A percentile compares a stretch with the other conserved stretches of the same genome.
These are phyloP conservation scores for Pseudochirops cupreus DNA, from an alignment of 2,797 vertebrate species.

Conservation along the genomic window DNA sequence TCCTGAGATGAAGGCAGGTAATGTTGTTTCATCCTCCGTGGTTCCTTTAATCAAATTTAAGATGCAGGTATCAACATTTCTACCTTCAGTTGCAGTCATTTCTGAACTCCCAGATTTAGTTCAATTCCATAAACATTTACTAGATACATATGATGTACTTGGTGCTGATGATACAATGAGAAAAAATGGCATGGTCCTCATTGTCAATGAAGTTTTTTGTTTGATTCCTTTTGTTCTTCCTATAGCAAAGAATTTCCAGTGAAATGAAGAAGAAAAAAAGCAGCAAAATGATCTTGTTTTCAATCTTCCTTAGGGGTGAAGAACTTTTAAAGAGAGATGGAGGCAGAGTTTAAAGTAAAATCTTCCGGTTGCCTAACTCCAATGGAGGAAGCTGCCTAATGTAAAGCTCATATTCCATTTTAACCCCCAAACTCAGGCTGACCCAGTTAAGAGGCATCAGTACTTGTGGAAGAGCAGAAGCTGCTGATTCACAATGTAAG, in stretches of 20 bases:
- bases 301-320: not conserved
- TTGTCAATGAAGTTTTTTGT: not conserved
- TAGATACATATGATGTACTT: no score
- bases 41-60: no score
- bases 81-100: no score
- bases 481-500: not conserved
- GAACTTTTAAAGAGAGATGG: not conserved
- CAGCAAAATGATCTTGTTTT: not conserved
- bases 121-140: no score
- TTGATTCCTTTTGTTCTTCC: not conserved
- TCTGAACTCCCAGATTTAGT: no score
- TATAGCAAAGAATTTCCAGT: not conserved
- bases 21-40: no score
- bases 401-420: not conserved
- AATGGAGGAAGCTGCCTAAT: not conserved
- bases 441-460: not conserved
- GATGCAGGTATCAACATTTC: no score
- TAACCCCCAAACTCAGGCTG: not conserved
- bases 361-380: slow-evolving; percentile 18
- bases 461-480: slow-evolving; percentile 31
- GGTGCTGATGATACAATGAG: no score
- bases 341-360: not conserved
- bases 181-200: no score
- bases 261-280: not conserved
- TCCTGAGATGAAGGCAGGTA: no score